Evolutionary conservation across 2,113 vertebrate genomes (phyloP).

Genomic region (Callopanchax toddi): DNA sequence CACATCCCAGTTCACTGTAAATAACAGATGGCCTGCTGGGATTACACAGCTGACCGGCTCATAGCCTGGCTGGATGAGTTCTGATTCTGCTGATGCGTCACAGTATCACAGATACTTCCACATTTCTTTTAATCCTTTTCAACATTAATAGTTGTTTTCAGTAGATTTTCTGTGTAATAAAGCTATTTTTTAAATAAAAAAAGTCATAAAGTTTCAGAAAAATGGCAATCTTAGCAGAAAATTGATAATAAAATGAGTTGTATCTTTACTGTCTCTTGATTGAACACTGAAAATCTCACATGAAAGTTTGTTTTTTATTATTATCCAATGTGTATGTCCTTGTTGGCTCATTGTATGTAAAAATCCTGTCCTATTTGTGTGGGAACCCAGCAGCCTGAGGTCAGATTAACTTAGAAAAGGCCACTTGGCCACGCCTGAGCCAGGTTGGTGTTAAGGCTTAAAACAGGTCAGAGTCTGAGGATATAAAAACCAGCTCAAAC

Average conservation of each 20-base stretch:
- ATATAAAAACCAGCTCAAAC: constrained; percentile 72
- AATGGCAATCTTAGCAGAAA: neutral
- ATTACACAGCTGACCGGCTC: constrained; percentile 60
- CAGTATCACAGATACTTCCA: neutral
- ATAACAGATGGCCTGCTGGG: constrained; percentile 55
- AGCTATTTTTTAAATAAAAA: neutral
- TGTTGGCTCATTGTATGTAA: constrained; percentile 17
- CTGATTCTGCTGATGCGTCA: constrained; percentile 9
- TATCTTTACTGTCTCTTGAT: neutral
- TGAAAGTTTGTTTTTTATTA: neutral
- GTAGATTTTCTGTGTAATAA: neutral
- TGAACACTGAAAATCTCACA: neutral
- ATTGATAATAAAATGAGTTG: neutral
- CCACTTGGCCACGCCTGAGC: constrained; percentile 46
- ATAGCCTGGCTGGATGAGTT: constrained; percentile 19
- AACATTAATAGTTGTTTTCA: neutral
- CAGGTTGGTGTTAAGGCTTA: constrained; percentile 59
- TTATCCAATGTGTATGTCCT: neutral
- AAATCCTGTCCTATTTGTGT: constrained; percentile 9
- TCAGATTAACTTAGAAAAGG: constrained; percentile 63
- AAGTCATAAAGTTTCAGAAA: neutral
- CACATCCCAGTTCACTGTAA: constrained; percentile 22
- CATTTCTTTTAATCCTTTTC: neutral
- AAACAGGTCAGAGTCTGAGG: constrained; percentile 56
- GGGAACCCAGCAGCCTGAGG: constrained; percentile 45